These are phyloP conservation scores for Emmelina monodactyla DNA, from an alignment of 2,888 invertebrate species.

Conservation along the genomic window DNA sequence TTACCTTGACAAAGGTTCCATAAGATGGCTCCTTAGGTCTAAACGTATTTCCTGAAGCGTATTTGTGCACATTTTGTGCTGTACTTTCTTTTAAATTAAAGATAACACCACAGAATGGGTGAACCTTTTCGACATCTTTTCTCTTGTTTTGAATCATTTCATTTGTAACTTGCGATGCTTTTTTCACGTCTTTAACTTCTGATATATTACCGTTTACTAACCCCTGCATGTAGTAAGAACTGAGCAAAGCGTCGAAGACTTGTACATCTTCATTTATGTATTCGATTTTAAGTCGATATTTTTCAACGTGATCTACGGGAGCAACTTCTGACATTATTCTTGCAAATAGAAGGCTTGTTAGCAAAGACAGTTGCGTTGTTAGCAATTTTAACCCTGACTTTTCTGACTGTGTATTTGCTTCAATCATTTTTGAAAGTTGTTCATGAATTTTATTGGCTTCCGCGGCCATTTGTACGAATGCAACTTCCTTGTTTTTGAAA, in stretches of 20 bases:
- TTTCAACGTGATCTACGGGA: constrained; percentile 84
- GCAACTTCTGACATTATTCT: constrained; percentile 70
- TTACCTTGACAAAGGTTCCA: constrained; percentile 60
- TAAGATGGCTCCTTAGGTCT: constrained; percentile 62
- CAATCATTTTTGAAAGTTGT: constrained; percentile 19
- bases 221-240: constrained; percentile 65
- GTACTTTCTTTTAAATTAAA: constrained; percentile 36
- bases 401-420: constrained; percentile 9
- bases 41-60: constrained; percentile 62
- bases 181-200: constrained; percentile 31
- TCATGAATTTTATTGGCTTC: constrained; percentile 25
- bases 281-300: constrained; percentile 74
- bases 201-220: constrained; percentile 36
- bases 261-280: constrained; percentile 75
- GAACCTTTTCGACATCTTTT: constrained; percentile 35
- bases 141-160: constrained; percentile 25
- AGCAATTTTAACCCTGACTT: constrained; percentile 13
- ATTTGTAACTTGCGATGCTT: constrained; percentile 25
- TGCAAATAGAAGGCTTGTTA: constrained; percentile 64
- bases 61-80: constrained; percentile 39
- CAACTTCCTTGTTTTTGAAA: constrained; percentile 22
- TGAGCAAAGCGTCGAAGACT: constrained; percentile 62
- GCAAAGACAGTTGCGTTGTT: constrained; percentile 33
- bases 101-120: constrained; percentile 53
- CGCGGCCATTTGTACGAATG: constrained; percentile 21